Evolutionary conservation across 2,113 vertebrate species (phyloP), one percentile per base, ranked within the genome.

Genomic region (Procavia capensis): DNA sequence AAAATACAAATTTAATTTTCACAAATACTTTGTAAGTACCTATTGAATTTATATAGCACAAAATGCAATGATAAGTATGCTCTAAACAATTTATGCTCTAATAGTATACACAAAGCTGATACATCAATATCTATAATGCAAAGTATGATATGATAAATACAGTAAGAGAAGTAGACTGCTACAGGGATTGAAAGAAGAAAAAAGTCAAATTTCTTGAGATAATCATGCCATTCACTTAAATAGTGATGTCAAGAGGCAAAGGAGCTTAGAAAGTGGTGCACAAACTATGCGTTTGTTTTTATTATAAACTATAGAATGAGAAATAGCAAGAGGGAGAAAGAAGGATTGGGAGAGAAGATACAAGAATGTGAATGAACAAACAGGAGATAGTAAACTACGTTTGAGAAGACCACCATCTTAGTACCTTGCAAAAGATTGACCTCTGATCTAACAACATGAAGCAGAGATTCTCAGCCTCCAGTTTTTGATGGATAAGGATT

Each of bases 221-320:
- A 82, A 34, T 72, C 34, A 27, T 61, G 45, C 68, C 45, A 68
- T 79, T 70, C 66, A 76, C 43, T 78, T 45, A 78, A 74, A 76
- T 45, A 87, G 90, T 47, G 20, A 82, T 87, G 50, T 27, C 90
- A 3, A 9, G 79, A 27, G 39, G 34, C 64, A 82, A 85, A 70
- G 36, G 39, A 22, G 0, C 22, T 36, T 76, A 16, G 27, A 25
- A 9, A 68, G 11, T 76, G 24, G 47, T 36, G 7, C 0, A 10
- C 72, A 74, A 43, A 29, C 54, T 75, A 63, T 39, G 39, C 85
- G 57, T 82, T 75, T 86, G 36, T 75, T 84, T 92, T 86, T 88
- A 25, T 92, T 84, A 36, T 82, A 68, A 93, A 85, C 2, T 36
- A 10, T 85, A 91, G 31, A 91, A 76, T 96, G 27, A 93, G 29